Conservation (phyloP, 1,140 invertebrate species). For the Oryzaephilus surinamensis region DNA sequence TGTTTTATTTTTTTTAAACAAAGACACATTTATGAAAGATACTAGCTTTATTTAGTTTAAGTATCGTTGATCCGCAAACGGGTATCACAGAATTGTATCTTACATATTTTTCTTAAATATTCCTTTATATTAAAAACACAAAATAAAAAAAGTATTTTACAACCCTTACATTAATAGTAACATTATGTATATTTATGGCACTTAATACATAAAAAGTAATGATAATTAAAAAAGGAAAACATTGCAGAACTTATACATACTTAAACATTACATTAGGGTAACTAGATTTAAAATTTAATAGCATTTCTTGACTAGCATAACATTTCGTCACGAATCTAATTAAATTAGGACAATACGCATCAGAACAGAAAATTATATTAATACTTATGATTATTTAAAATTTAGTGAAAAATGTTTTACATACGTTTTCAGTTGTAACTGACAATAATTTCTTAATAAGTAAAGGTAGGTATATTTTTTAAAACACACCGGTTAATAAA, state of each 20-base stretch:
- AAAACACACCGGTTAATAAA: not conserved
- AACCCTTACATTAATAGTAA: constrained; percentile 14
- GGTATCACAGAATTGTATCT: constrained; percentile 27
- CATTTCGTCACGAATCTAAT: not conserved
- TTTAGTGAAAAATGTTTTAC: not conserved
- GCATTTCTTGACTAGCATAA: too few relatives aligned
- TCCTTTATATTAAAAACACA: constrained; percentile 4
- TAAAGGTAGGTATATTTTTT: not conserved
- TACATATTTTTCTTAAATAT: constrained; percentile 13
- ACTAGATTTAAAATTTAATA: too few relatives aligned
- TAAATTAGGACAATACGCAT: too few relatives aligned
- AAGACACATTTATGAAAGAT: constrained; percentile 21
- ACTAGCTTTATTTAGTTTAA: constrained; percentile 19
- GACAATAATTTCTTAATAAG: not conserved
- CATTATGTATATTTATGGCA: too few relatives aligned
- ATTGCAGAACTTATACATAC: constrained; percentile 10
- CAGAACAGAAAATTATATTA: too few relatives aligned
- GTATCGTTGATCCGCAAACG: constrained; percentile 21
- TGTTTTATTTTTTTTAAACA: too few relatives aligned
- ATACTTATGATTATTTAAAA: not conserved
- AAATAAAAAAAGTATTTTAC: constrained; percentile 6
- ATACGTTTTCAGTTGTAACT: not conserved
- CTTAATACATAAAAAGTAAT: constrained; percentile 16
- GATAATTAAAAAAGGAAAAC: constrained; percentile 1
- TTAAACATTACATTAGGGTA: not conserved